Evolutionary conservation across 2,113 vertebrate species (phyloP), one percentile per base, ranked within the genome.

Genomic region (Pholis gunnellus): DNA sequence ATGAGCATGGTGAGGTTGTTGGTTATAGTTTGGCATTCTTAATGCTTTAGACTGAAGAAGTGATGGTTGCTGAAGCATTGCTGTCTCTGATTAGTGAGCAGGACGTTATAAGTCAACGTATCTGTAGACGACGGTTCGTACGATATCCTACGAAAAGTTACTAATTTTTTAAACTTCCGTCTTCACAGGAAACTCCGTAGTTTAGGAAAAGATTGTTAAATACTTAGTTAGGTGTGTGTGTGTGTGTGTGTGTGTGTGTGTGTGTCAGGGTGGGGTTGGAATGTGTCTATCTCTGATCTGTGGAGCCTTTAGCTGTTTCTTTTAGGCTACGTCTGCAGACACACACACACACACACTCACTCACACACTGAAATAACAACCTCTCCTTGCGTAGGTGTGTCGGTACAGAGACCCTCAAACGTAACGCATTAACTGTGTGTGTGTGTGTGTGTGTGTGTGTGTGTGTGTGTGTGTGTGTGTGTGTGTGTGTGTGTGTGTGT

Each of bases 271-370:
- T 56, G 72, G 70, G 67, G 74, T 48, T 82, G 90, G 87, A 92
- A 92, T 91, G 87, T 82, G 50, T 79, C 50, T 86, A 88, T 91
- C 83, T 88, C 22, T 84, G 78, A 93, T 93, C 88, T 89, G 40
- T 82, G 79, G 65, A 89, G 87, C 77, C 83, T 87, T 79, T 78
- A 84, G 84, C 70, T 85, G 71, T 89, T 89, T 90, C 78, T 88
- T 48, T 85, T 56, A 85, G 81, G 81, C 68, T 70, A 56, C 5
- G 40, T 90, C 80, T 87, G 69, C 64, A 82, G 54, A 10, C 61
- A 6, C 60, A 61, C 64, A 54, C 69, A 54, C 64, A 59, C 68
- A 61, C 72, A 48, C 74, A 52, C 68, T 54, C 61, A 8, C 60
- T 56, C 64, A 54, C 73, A 59, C 67, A 60, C 72, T 68, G 40